Conservation (phyloP, 2,113 vertebrate species). For the Ahaetulla prasina region DNA sequence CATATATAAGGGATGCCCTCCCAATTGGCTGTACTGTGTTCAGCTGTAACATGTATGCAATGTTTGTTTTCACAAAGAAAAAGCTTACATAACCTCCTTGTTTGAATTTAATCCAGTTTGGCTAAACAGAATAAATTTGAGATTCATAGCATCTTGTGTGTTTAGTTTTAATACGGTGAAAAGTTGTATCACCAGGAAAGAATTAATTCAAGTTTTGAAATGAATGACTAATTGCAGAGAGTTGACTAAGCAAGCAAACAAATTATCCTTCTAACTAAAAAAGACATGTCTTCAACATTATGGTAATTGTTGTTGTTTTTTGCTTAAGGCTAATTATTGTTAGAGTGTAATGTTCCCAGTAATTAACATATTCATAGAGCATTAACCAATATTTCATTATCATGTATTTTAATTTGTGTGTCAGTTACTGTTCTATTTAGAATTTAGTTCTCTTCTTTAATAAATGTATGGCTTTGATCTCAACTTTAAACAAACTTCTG, state of each 20-base stretch:
- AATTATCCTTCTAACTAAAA: conserved; percentile 48
- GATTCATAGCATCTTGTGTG: conserved; percentile 16
- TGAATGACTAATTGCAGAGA: conserved; percentile 41
- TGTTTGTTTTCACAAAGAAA: conserved; percentile 9
- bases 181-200: background rate
- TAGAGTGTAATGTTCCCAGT: conserved; percentile 49
- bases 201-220: conserved; percentile 40
- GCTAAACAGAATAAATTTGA: background rate
- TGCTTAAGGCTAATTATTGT: conserved; percentile 49
- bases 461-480: conserved; percentile 4
- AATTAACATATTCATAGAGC: conserved; percentile 42
- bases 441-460: conserved; percentile 7
- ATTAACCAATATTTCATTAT: conserved; percentile 30
- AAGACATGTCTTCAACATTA: conserved; percentile 16
- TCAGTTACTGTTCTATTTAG: conserved; percentile 19
- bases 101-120: conserved; percentile 25
- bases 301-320: conserved; percentile 59
- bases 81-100: background rate
- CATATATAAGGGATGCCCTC: background rate
- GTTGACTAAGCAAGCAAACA: conserved; percentile 37
- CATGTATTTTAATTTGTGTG: conserved; percentile 33
- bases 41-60: background rate
- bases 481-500: conserved; percentile 18
- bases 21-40: background rate
- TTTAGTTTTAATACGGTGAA: conserved; percentile 27